These are phyloP conservation scores for Adelosebastes latens DNA, from an alignment of 2,797 vertebrate genomes.

Conservation along the genomic window DNA sequence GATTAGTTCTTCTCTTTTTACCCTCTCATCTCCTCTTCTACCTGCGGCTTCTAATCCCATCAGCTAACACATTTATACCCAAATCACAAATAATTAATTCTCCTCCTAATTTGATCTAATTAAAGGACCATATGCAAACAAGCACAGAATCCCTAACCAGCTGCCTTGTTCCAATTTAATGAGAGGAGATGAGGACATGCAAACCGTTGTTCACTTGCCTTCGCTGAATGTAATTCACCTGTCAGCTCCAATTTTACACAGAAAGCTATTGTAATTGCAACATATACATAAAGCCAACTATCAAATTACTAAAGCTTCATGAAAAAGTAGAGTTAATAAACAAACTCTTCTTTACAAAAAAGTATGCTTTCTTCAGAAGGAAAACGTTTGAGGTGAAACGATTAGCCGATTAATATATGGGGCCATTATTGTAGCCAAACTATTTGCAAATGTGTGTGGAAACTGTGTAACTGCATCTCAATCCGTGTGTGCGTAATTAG, in stretches of 20 bases:
- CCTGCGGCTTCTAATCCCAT: conserved; percentile 33
- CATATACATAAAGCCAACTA: background rate
- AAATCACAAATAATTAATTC: conserved; percentile 51
- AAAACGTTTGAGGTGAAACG: too few species aligned
- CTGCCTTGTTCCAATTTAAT: conserved; percentile 27
- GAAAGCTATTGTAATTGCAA: background rate
- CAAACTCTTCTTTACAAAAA: background rate
- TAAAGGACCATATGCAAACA: conserved; percentile 27
- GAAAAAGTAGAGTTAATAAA: background rate
- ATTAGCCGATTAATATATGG: too few species aligned
- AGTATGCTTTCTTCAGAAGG: background rate
- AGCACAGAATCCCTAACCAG: conserved; percentile 14
- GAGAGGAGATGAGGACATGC: conserved; percentile 12
- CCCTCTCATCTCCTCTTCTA: conserved; percentile 14
- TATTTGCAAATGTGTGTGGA: too few species aligned
- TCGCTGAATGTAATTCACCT: background rate
- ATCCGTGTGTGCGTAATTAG: too few species aligned
- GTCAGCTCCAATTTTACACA: background rate
- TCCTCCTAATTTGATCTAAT: conserved; percentile 43
- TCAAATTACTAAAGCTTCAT: background rate
- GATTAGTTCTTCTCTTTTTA: conserved; percentile 4
- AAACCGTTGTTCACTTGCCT: background rate
- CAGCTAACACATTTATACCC: conserved; percentile 23
- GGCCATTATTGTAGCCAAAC: too few species aligned
- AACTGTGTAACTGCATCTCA: too few species aligned